A percentile compares a stretch with the other conserved stretches of the same genome.
Conservation (phyloP, 2,888 invertebrate species). For the Onchidella celtica region DNA sequence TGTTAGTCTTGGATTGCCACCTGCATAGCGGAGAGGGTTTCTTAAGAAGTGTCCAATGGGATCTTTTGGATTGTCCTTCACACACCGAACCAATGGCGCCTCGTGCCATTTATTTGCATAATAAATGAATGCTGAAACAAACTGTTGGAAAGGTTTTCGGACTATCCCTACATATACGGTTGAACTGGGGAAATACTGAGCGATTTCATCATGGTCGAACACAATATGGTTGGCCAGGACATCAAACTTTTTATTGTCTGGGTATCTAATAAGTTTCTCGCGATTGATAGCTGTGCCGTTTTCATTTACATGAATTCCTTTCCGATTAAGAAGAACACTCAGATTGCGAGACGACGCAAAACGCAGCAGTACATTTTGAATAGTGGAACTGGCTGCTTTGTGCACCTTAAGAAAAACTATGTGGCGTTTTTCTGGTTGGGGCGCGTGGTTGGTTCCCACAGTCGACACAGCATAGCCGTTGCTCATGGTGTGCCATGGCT, state of each 20-base stretch:
- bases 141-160: conserved; percentile 44
- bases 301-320: conserved; percentile 18
- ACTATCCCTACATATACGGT: conserved; percentile 42
- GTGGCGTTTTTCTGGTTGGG: conserved; percentile 17
- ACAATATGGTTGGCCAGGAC: conserved; percentile 48
- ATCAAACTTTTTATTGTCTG: conserved; percentile 18
- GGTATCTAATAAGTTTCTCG: neutral
- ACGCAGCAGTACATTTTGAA: conserved; percentile 48
- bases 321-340: conserved; percentile 40
- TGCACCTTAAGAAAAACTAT: conserved; percentile 51
- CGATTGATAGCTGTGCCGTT: conserved; percentile 1
- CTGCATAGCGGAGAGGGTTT: conserved; percentile 18
- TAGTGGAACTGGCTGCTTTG: conserved; percentile 53
- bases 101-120: conserved; percentile 23
- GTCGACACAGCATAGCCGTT: too few species aligned
- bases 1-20: neutral
- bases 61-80: neutral
- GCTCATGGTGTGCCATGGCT: too few species aligned
- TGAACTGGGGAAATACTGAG: conserved; percentile 3
- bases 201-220: conserved; percentile 24
- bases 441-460: too few species aligned
- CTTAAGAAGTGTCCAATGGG: conserved; percentile 41
- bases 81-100: conserved; percentile 6
- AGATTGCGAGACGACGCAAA: conserved; percentile 48
- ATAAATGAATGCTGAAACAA: conserved; percentile 44